A percentile compares a stretch with the other conserved stretches of the same genome.
Evolutionary conservation across 2,888 invertebrate species (phyloP).

Genomic region (Encarsia formosa): DNA sequence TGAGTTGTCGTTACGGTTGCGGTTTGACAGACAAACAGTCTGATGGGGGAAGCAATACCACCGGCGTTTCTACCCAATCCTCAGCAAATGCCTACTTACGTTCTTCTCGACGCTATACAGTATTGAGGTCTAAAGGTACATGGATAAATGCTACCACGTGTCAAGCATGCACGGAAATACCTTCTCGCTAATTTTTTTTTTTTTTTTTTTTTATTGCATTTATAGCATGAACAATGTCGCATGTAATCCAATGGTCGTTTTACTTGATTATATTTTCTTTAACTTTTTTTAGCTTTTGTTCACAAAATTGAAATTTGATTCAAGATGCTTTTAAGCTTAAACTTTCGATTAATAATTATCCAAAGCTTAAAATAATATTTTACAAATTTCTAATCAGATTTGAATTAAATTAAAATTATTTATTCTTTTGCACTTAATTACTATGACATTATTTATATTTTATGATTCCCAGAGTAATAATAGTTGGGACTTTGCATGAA

Average conservation of each 20-base stretch:
- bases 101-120: slow-evolving; percentile 61
- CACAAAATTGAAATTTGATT: slow-evolving; percentile 1
- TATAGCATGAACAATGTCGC: slow-evolving; percentile 28
- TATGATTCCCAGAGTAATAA: too few species aligned
- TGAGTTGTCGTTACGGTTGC: slow-evolving; percentile 43
- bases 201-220: slow-evolving; percentile 23
- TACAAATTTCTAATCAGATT: too few species aligned
- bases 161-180: slow-evolving; percentile 23
- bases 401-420: too few species aligned
- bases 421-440: too few species aligned
- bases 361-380: too few species aligned
- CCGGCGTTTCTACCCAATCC: slow-evolving; percentile 57
- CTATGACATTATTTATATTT: too few species aligned
- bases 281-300: slow-evolving; percentile 10
- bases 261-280: too few species aligned
- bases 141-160: slow-evolving; percentile 39
- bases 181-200: slow-evolving; percentile 12
- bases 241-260: slow-evolving; percentile 13
- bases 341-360: too few species aligned
- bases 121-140: slow-evolving; percentile 58
- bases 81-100: slow-evolving; percentile 59
- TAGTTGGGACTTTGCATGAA: too few species aligned
- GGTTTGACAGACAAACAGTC: slow-evolving; percentile 52
- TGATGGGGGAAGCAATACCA: slow-evolving; percentile 52
- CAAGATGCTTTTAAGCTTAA: slow-evolving; percentile 9